phyloP scores from a whole-genome alignment of 2,797 vertebrate genomes.

The Pangasius djambal region DNA sequence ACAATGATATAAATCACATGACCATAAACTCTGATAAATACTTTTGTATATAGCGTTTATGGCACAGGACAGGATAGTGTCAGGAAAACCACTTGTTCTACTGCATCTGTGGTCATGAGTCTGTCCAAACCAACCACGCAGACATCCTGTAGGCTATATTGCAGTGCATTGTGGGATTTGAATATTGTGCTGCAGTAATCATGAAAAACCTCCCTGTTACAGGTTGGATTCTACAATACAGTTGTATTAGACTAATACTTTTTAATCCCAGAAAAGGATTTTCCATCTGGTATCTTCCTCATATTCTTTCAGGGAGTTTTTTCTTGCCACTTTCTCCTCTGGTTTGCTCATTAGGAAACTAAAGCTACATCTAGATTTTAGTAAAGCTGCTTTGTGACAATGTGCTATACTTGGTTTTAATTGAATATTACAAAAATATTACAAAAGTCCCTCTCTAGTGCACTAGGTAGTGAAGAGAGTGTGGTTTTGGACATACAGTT shows the following conservation, averaged over 20 bases:
- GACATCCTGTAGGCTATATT: background rate
- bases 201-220: background rate
- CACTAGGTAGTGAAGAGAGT: background rate
- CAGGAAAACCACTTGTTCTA: background rate
- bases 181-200: background rate
- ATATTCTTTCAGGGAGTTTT: background rate
- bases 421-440: background rate
- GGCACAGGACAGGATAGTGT: background rate
- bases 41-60: background rate
- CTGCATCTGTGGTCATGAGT: background rate
- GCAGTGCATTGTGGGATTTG: background rate
- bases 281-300: background rate
- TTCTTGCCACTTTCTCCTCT: background rate
- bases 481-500: background rate
- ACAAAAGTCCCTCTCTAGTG: background rate
- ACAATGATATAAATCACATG: too few species aligned
- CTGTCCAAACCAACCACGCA: background rate
- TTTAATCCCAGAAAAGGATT: background rate
- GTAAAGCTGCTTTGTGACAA: background rate
- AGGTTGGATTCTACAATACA: background rate
- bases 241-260: background rate
- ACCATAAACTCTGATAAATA: too few species aligned
- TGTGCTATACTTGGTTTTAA: background rate
- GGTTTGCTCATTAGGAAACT: background rate
- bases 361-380: background rate